These are phyloP conservation scores for Eonycteris spelaea DNA, from an alignment of 2,113 vertebrate genomes.

Conservation along the genomic window DNA sequence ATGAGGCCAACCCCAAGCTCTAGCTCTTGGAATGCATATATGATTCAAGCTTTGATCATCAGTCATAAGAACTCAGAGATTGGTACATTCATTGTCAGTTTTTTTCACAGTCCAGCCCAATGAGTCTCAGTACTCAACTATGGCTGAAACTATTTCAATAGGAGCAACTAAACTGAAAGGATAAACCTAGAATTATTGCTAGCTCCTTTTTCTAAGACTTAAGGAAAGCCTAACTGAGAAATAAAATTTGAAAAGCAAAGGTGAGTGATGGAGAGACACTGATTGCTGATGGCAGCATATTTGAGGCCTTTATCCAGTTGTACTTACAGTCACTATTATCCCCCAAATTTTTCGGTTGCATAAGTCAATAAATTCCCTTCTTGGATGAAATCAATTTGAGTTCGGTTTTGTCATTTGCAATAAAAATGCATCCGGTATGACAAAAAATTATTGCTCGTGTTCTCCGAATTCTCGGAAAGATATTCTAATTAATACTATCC, in stretches of 20 bases:
- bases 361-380: neutral
- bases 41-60: neutral
- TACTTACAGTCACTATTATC: neutral
- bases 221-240: neutral
- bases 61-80: neutral
- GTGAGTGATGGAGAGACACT: neutral
- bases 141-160: neutral
- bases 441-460: neutral
- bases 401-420: conserved; percentile 6
- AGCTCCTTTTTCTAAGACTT: conserved; percentile 2
- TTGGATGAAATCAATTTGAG: neutral
- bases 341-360: neutral
- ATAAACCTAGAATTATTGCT: neutral
- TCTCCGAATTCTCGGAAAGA: conserved; percentile 35
- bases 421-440: conserved; percentile 15
- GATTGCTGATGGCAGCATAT: neutral
- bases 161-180: neutral
- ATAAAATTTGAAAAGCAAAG: neutral
- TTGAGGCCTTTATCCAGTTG: neutral
- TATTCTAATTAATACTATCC: conserved; percentile 8
- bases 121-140: neutral
- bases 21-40: neutral
- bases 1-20: neutral
- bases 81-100: neutral
- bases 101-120: neutral